A percentile compares a stretch with the other conserved stretches of the same genome.
phyloP scores from a whole-genome alignment of 2,797 vertebrate genomes.

The Esox lucius region DNA sequence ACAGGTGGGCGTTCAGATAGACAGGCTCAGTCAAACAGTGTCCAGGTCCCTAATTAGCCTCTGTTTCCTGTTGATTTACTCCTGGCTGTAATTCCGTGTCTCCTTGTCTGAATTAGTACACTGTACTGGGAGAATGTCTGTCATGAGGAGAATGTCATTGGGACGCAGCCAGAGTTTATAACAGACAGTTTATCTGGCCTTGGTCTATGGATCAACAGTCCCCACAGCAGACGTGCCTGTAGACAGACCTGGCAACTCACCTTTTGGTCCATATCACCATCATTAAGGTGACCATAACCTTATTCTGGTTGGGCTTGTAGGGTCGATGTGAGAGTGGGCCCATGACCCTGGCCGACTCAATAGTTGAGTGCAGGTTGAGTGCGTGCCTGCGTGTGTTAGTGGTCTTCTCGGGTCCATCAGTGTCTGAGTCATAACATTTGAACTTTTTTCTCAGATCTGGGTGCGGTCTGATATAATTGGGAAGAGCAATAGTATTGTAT shows the following conservation, averaged over 20 bases:
- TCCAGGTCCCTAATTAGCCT: not conserved
- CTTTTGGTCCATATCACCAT: not conserved
- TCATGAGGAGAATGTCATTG: not conserved
- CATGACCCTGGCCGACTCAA: too few species aligned
- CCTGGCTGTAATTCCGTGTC: not conserved
- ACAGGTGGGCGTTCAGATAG: not conserved
- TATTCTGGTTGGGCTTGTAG: too few species aligned
- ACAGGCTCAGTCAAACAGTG: not conserved
- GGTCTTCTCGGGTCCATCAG: not conserved
- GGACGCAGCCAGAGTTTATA: conserved; percentile 22
- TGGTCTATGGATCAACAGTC: conserved; percentile 58
- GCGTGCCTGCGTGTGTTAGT: too few species aligned
- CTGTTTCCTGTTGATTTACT: not conserved
- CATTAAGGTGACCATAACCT: not conserved
- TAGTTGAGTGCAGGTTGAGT: not conserved
- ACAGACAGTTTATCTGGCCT: conserved; percentile 69
- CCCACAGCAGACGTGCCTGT: conserved; percentile 41
- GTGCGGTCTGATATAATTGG: too few species aligned
- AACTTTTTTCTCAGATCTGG: too few species aligned
- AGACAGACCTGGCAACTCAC: too few species aligned
- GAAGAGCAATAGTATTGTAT: too few species aligned
- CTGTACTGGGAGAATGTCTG: not conserved
- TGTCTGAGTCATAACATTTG: too few species aligned
- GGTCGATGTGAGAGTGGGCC: too few species aligned
- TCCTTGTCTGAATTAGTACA: not conserved